These are phyloP conservation scores for Artibeus jamaicensis DNA, from an alignment of 2,797 vertebrate species.

Conservation along the genomic window DNA sequence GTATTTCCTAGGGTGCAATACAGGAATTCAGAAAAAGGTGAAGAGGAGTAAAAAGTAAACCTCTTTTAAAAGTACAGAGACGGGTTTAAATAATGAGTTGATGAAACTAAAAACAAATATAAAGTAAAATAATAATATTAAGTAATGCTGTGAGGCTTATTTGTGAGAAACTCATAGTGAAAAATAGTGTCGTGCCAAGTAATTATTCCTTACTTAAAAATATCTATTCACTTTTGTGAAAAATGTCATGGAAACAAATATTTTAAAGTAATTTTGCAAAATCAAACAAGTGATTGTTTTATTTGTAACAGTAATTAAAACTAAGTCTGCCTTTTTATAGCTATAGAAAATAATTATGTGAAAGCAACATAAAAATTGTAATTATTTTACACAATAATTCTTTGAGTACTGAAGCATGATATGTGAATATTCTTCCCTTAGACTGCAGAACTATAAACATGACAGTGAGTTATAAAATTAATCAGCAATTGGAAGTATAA, in stretches of 20 bases:
- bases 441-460: neutral
- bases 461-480: neutral
- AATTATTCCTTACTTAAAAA: slow-evolving; percentile 22
- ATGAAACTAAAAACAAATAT: neutral
- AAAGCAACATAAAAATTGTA: slow-evolving; percentile 8
- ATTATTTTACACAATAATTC: slow-evolving; percentile 11
- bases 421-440: neutral
- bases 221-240: slow-evolving; percentile 43
- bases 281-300: slow-evolving; percentile 32
- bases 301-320: slow-evolving; percentile 26
- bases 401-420: neutral
- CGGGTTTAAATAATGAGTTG: neutral
- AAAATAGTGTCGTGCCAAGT: neutral
- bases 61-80: neutral
- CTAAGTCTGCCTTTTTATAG: neutral
- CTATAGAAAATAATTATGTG: neutral
- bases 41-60: neutral
- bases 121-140: slow-evolving; percentile 34
- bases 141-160: neutral
- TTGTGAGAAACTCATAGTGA: neutral
- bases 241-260: slow-evolving; percentile 30
- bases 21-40: neutral
- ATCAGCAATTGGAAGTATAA: neutral
- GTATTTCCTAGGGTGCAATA: neutral
- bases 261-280: slow-evolving; percentile 39